Percentiles rank a stretch among this genome's conserved stretches.
Conservation (phyloP, 2,797 vertebrate genomes). For the Propithecus perrieri region DNA sequence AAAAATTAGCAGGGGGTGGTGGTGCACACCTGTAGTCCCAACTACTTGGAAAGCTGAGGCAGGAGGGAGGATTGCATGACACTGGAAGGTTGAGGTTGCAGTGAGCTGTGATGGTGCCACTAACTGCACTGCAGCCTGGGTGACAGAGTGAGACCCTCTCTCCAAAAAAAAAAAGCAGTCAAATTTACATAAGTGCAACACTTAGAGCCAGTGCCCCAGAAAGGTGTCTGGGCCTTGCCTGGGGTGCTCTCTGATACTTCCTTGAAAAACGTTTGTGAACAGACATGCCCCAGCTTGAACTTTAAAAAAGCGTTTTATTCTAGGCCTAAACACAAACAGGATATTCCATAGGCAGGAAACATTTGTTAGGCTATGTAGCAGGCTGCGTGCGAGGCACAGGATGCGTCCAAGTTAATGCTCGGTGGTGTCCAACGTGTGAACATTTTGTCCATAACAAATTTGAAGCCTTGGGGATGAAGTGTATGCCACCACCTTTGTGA, state of each 20-base stretch:
- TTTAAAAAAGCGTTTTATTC: neutral
- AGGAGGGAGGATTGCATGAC: no score
- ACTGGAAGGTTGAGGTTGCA: no score
- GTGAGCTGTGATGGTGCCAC: no score
- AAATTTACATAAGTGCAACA: neutral
- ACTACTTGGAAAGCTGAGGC: no score
- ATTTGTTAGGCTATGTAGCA: rapidly evolving
- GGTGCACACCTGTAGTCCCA: no score
- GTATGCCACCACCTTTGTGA: neutral
- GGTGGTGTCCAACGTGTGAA: neutral
- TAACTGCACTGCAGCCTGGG: no score
- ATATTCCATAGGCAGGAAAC: neutral
- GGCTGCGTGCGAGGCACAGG: rapidly evolving
- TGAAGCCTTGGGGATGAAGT: neutral
- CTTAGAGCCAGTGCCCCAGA: neutral
- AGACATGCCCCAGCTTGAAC: neutral
- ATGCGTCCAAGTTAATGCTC: neutral
- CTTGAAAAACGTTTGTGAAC: neutral
- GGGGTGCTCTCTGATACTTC: no score
- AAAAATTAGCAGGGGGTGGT: no score
- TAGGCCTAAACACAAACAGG: neutral
- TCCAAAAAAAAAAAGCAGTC: no score
- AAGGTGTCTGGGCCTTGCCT: no score
- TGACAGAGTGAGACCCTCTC: no score
- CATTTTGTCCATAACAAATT: no score